Percentiles rank a stretch among this genome's conserved stretches.
Conservation (phyloP, 2,888 invertebrate species). For the Phyto melanocephala region DNA sequence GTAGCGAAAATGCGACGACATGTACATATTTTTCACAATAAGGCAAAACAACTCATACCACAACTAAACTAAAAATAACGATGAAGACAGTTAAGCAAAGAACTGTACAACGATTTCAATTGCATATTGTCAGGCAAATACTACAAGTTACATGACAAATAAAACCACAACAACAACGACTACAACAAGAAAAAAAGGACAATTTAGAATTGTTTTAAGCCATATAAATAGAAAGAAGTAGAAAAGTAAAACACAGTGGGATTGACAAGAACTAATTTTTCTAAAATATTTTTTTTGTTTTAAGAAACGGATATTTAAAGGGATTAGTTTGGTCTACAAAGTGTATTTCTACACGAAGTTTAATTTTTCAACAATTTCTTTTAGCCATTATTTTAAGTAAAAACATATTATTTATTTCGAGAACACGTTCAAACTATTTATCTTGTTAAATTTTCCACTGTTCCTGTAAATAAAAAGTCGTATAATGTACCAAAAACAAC, state of each 20-base stretch:
- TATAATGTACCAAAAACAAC: background rate
- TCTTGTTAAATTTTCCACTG: too few relatives aligned
- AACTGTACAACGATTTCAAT: slow-evolving; percentile 35
- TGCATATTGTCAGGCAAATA: slow-evolving; percentile 59
- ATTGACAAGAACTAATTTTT: too few relatives aligned
- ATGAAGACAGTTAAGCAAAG: background rate
- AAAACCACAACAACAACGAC: background rate
- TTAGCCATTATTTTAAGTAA: too few relatives aligned
- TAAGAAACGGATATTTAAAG: too few relatives aligned
- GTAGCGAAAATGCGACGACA: slow-evolving; percentile 67
- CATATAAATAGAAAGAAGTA: slow-evolving; percentile 7
- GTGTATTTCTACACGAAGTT: too few relatives aligned
- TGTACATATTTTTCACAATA: slow-evolving; percentile 14
- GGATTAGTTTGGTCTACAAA: too few relatives aligned
- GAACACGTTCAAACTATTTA: too few relatives aligned
- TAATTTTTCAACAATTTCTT: too few relatives aligned
- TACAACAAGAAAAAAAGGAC: slow-evolving; percentile 11
- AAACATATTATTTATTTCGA: too few relatives aligned
- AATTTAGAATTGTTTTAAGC: slow-evolving; percentile 50
- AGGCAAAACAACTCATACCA: background rate
- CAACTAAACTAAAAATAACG: background rate
- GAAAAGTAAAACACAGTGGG: too few relatives aligned
- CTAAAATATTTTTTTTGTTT: too few relatives aligned
- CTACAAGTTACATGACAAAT: slow-evolving; percentile 20
- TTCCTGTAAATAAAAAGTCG: too few relatives aligned